Conservation (phyloP, 2,797 vertebrate genomes). For the Hyperoplus lanceolatus region DNA sequence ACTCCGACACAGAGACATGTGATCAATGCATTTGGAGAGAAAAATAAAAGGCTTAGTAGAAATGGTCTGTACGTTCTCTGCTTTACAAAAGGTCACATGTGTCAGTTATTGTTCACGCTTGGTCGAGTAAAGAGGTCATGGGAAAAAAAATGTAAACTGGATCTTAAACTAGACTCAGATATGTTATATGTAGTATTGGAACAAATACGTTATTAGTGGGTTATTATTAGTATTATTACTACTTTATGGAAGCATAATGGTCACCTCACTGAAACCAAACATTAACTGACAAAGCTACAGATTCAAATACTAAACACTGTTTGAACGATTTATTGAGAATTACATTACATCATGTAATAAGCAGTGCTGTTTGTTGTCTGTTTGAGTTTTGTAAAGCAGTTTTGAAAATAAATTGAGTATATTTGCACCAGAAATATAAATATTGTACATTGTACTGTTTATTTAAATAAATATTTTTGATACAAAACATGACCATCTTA, state of each 20-base stretch:
- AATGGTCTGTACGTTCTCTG: not conserved
- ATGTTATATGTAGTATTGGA: not conserved
- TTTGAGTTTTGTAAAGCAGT: not conserved
- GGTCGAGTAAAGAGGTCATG: slow-evolving; percentile 37
- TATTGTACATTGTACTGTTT: not conserved
- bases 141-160: slow-evolving; percentile 15
- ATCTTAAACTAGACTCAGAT: not conserved
- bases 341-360: not conserved
- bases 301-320: not conserved
- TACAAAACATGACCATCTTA: not conserved
- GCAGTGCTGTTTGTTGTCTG: not conserved
- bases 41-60: slow-evolving; percentile 13
- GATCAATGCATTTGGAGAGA: not conserved
- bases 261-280: not conserved
- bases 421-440: not conserved
- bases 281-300: not conserved
- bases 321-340: not conserved
- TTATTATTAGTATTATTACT: too few species aligned
- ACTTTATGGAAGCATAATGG: not conserved
- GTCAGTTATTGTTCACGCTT: slow-evolving; percentile 30
- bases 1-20: not conserved
- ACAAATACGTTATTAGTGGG: too few species aligned
- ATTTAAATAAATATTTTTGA: not conserved
- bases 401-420: not conserved
- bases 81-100: slow-evolving; percentile 21